Evolutionary conservation across 2,888 invertebrate species (phyloP).

Genomic region (Nesidiocoris tenuis): DNA sequence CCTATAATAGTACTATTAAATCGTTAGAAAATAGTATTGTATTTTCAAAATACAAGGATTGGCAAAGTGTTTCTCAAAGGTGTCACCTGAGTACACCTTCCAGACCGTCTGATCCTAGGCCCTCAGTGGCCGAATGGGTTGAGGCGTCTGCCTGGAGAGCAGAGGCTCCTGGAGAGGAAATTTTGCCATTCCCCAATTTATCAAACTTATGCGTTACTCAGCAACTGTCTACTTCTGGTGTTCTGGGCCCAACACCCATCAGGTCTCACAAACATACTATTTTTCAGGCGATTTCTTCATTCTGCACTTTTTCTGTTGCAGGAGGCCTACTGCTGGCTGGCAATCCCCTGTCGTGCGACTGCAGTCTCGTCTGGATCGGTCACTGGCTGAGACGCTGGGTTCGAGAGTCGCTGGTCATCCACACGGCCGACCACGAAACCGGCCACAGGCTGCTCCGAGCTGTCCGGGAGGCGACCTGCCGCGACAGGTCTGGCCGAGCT

Average conservation of each 20-base stretch:
- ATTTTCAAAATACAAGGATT: too few relatives aligned
- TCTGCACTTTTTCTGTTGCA: slow-evolving; percentile 55
- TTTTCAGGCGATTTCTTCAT: too few relatives aligned
- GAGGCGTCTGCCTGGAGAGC: too few relatives aligned
- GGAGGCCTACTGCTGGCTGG: slow-evolving; percentile 80
- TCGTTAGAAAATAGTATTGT: too few relatives aligned
- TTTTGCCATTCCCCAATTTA: slow-evolving; percentile 1
- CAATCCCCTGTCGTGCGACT: slow-evolving; percentile 84
- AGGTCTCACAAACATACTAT: too few relatives aligned
- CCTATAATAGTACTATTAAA: too few relatives aligned
- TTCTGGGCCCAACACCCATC: slow-evolving; percentile 3
- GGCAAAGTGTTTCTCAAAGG: too few relatives aligned
- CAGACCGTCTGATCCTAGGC: too few relatives aligned
- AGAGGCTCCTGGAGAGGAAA: too few relatives aligned
- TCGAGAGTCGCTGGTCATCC: slow-evolving; percentile 77
- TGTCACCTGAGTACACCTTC: too few relatives aligned
- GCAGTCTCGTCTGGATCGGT: slow-evolving; percentile 85
- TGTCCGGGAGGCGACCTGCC: slow-evolving; percentile 68
- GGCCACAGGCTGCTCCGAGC: slow-evolving; percentile 57
- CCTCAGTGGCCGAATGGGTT: too few relatives aligned
- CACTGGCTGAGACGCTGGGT: slow-evolving; percentile 87
- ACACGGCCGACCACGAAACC: slow-evolving; percentile 60
- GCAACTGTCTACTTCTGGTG: neutral
- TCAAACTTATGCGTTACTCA: neutral
- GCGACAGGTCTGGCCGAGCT: slow-evolving; percentile 66